Evolutionary conservation across 2,797 vertebrate genomes (phyloP), one percentile per base, ranked within the genome.

Genomic region (Pteronotus mesoamericanus): DNA sequence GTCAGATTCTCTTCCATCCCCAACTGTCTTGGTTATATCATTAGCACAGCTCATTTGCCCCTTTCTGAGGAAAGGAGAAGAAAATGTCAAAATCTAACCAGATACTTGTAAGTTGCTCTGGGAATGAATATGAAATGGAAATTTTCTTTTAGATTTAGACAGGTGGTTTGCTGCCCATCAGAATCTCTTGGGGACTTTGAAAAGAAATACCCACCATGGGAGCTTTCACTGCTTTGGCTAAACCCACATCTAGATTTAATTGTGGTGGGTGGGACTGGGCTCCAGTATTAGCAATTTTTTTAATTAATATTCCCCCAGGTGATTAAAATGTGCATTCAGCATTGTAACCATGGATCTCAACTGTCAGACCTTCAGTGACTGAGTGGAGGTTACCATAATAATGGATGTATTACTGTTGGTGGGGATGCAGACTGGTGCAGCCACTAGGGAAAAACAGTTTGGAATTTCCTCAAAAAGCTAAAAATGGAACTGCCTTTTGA

Each of bases 1-100:
- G 29, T 74, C 77, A 90, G 80, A 86, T 85, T 89, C 55, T 68
- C 21, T 90, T 89, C 66, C 78, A 32, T 74, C 18, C n/a, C 37
- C 78, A 91, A 15, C 55, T 89, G 55, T 66, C 53, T 68, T 72
- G 24, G 29, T 89, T 75, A 48, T 24, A 66, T 55, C 80, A 48
- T 78, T 53, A 61, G 44, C 64, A 37, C 82, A 72, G 48, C 24
- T 32, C 80, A 94, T 19, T 72, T 94, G 37, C 6, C 57, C 21
- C 5, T 53, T 68, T 57, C 77, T 59, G 44, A 91, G 44, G 51
- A 77, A 74, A n/a, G 34, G 11, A n/a, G 4, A 21, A 19, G n/a
- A 61, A 93, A 22, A 22, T 18, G 46, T 94, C 44, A 69, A 6
- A 86, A 68, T 57, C 74, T 61, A 93, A 57, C 48, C 55, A 91